Percentiles rank a stretch among this genome's conserved stretches.
These are phyloP conservation scores for Sciurus niger DNA, from an alignment of 2,113 vertebrate species.

Conservation along the genomic window DNA sequence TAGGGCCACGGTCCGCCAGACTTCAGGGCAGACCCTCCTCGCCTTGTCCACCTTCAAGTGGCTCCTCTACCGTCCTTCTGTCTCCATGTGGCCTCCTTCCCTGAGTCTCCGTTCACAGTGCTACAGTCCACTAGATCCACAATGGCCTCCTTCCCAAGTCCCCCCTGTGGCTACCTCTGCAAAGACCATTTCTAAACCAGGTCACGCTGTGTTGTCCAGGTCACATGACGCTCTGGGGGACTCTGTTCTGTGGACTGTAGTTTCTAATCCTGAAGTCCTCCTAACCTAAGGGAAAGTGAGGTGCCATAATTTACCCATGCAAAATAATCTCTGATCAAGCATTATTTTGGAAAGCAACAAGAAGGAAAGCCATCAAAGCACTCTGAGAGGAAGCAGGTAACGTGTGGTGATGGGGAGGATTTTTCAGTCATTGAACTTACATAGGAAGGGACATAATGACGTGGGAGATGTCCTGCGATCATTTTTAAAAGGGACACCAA, in stretches of 20 bases:
- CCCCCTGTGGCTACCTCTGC: rapidly evolving
- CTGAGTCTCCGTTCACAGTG: background rate
- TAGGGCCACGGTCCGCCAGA: background rate
- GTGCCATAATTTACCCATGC: background rate
- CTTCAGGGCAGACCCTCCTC: background rate
- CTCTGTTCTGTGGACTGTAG: background rate
- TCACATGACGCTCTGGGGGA: background rate
- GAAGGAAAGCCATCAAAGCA: background rate
- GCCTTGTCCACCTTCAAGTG: too few relatives aligned
- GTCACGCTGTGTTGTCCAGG: background rate
- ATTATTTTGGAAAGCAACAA: background rate
- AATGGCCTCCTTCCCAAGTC: background rate
- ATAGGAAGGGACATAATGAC: background rate
- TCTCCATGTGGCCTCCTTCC: background rate
- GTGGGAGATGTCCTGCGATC: too few relatives aligned
- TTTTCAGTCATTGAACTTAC: background rate
- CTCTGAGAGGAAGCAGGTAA: background rate
- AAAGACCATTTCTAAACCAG: background rate
- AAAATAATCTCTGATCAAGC: background rate
- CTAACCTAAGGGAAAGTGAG: background rate
- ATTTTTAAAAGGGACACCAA: background rate
- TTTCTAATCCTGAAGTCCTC: background rate
- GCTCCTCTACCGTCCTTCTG: background rate
- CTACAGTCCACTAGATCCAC: background rate
- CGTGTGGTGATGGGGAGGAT: background rate